Conservation (phyloP, 2,888 invertebrate genomes). For the Drosophila conformis region DNA sequence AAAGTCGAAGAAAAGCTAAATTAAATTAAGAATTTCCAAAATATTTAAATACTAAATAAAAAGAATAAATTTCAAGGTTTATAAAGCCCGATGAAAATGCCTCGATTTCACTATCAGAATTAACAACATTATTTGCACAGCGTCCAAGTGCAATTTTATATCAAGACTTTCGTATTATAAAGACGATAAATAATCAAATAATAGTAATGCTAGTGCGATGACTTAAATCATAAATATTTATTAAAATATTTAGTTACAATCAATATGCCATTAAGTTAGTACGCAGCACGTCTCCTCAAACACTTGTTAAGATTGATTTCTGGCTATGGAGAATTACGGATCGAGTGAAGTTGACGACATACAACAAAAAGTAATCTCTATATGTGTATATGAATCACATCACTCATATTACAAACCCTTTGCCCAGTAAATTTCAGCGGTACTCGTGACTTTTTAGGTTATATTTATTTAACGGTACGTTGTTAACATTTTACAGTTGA, state of each 20-base stretch:
- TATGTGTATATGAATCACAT: background rate
- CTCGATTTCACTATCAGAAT: background rate
- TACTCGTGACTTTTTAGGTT: conserved; percentile 66
- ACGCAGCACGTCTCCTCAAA: background rate
- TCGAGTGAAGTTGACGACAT: background rate
- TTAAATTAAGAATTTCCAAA: background rate
- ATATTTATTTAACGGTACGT: conserved; percentile 70
- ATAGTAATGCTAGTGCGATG: background rate
- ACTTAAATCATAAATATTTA: background rate
- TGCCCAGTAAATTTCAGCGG: background rate
- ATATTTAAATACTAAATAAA: background rate
- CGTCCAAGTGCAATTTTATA: conserved; percentile 9
- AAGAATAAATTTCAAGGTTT: conserved; percentile 10
- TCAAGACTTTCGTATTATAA: conserved; percentile 5
- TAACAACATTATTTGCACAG: background rate
- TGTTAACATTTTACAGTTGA: conserved; percentile 61
- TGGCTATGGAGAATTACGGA: background rate
- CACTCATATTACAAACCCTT: background rate
- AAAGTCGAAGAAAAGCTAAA: conserved; percentile 1
- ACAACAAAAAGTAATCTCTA: background rate
- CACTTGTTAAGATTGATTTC: background rate
- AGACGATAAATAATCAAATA: background rate
- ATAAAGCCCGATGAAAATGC: background rate
- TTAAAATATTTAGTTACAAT: background rate
- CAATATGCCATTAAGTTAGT: background rate